These are phyloP conservation scores for Lordiphosa clarofinis DNA, from an alignment of 1,140 invertebrate genomes.

Conservation along the genomic window DNA sequence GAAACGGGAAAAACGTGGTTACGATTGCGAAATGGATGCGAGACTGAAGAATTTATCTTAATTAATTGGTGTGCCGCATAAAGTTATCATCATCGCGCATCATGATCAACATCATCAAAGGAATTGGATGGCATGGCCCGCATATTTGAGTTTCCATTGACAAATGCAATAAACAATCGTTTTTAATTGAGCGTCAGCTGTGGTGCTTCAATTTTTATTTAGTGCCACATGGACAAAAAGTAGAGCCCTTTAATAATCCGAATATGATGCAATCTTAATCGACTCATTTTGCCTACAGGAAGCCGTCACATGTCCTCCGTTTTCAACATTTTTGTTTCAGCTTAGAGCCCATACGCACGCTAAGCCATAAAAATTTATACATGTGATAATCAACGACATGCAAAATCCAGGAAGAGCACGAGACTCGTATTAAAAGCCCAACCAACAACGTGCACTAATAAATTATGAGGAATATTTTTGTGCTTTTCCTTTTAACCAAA, in stretches of 20 bases:
- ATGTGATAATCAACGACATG: constrained; percentile 26
- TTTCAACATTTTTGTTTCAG: too few relatives aligned
- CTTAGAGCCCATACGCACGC: not conserved
- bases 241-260: not conserved
- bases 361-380: constrained; percentile 2
- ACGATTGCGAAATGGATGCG: not conserved
- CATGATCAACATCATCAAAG: not conserved
- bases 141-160: constrained; percentile 8
- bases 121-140: constrained; percentile 10
- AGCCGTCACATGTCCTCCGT: too few relatives aligned
- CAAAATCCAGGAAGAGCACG: constrained; percentile 40
- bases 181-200: constrained; percentile 6
- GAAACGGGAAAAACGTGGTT: not conserved
- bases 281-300: too few relatives aligned
- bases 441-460: constrained; percentile 29
- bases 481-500: constrained; percentile 8
- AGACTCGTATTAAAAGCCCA: constrained; percentile 7
- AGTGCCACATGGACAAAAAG: not conserved
- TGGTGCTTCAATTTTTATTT: not conserved
- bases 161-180: constrained; percentile 12
- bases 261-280: constrained; percentile 12
- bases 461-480: constrained; percentile 46
- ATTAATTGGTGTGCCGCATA: constrained; percentile 12
- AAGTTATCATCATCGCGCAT: constrained; percentile 3
- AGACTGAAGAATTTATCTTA: not conserved